phyloP scores from a whole-genome alignment of 2,888 invertebrate genomes.

The Melolontha melolontha region DNA sequence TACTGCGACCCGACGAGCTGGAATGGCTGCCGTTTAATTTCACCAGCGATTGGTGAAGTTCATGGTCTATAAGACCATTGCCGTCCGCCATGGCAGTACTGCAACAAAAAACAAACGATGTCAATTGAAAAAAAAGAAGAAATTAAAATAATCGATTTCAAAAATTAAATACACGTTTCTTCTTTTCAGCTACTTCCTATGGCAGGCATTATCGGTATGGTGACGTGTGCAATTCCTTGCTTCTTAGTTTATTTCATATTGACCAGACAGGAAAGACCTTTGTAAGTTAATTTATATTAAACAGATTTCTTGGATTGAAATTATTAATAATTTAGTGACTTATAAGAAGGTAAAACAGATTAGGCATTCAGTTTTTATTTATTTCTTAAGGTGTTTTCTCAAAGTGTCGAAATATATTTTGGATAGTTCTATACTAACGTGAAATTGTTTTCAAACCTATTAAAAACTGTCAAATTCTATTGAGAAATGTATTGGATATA shows the following conservation, averaged over 20 bases:
- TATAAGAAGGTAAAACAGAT: no score
- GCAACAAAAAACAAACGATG: slow-evolving; percentile 44
- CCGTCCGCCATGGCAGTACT: slow-evolving; percentile 69
- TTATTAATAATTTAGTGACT: not conserved
- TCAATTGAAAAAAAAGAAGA: not conserved
- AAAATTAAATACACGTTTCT: slow-evolving; percentile 15
- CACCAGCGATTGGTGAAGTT: slow-evolving; percentile 64
- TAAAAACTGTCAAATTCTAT: no score
- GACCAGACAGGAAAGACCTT: slow-evolving; percentile 16
- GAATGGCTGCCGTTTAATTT: slow-evolving; percentile 68
- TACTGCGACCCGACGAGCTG: slow-evolving; percentile 80
- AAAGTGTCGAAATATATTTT: no score
- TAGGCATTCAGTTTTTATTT: no score
- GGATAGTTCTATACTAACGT: no score
- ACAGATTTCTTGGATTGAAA: no score
- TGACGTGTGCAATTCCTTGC: slow-evolving; percentile 46
- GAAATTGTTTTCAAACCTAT: no score
- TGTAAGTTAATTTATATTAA: slow-evolving; percentile 6
- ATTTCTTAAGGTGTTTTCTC: no score
- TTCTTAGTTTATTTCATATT: not conserved
- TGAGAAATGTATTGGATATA: no score
- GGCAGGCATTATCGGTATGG: slow-evolving; percentile 49
- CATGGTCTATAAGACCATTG: slow-evolving; percentile 68
- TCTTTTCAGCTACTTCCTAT: slow-evolving; percentile 58
- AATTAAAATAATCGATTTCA: not conserved